A percentile compares a stretch with the other conserved stretches of the same genome.
Conservation (phyloP, 2,797 vertebrate species). For the Enteromius fasciolatus region DNA sequence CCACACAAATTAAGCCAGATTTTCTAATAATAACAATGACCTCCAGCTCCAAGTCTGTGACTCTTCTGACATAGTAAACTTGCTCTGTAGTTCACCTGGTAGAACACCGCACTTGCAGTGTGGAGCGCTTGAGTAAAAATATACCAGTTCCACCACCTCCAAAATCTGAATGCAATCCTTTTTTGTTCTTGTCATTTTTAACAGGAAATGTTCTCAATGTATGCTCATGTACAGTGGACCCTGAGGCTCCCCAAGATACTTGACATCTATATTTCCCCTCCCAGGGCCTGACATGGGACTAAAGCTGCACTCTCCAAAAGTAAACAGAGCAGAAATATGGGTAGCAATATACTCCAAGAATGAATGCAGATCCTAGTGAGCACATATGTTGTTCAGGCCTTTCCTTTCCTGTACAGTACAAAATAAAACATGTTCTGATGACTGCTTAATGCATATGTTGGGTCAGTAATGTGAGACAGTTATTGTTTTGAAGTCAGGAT, state of each 20-base stretch:
- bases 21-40: neutral
- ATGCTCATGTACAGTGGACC: neutral
- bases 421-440: neutral
- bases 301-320: constrained; percentile 57
- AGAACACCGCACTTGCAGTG: neutral
- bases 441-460: neutral
- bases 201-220: neutral
- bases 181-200: neutral
- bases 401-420: neutral
- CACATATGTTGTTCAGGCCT: constrained; percentile 10
- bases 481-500: neutral
- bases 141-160: neutral
- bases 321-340: constrained; percentile 48
- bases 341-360: constrained; percentile 31
- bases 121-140: neutral
- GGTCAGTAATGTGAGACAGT: neutral
- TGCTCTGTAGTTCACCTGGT: neutral
- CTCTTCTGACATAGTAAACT: neutral
- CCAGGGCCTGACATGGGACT: constrained; percentile 23
- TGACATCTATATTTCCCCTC: constrained; percentile 5
- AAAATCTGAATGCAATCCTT: neutral
- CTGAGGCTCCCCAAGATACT: constrained; percentile 2
- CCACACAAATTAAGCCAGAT: neutral
- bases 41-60: neutral
- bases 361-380: neutral